Base-by-base conservation (phyloP, 2,113 vertebrate species). In the Melanocharis versteri region DNA sequence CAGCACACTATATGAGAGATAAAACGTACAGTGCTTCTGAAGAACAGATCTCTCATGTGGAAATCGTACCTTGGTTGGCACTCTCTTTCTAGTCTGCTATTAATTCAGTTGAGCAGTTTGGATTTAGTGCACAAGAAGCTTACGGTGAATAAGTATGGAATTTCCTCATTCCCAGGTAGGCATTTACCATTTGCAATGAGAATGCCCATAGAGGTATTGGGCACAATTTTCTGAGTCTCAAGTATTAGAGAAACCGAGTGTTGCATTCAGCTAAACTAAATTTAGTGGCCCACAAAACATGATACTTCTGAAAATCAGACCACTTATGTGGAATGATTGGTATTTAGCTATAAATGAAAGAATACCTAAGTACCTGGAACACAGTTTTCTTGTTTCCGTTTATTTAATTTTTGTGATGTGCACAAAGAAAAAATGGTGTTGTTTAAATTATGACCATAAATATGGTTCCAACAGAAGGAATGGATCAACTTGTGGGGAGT, bases 61-160 rank as follows among this genome's bases (percentile, higher is more conserved):
- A 61, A 77, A 50, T 19, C 1, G 0, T 57, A 18, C n/a, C 31
- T 62, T 31, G 4, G 14, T 11, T 54, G 39, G 5, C 2, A 2
- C 9, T 65, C 4, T 54, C 39, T 42, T 77, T 78, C 20, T 21
- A 40, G 20, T 42, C 56, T 35, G n/a, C 17, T 51, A 1, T 51
- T 56, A 56, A 71, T 85, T 79, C 44, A 82, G 30, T 28, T 54
- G 44, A 45, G 14, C 6, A 18, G 21, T 70, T 75, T 57, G 33
- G n/a, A 53, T 85, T 69, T 87, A 33, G 15, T 73, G 30, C 13
- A 40, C 33, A 37, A 66, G 71, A 54, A 47, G 18, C 20, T 42
- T 60, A 28, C 0, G 0, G 20, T 42, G 33, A 42, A 10, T 53
- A 48, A 51, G 2, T 53, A 14, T 11, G 28, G 44, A 58, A 79